Evolutionary conservation across 2,797 vertebrate species (phyloP).

Genomic region (Lacerta bilineata): DNA sequence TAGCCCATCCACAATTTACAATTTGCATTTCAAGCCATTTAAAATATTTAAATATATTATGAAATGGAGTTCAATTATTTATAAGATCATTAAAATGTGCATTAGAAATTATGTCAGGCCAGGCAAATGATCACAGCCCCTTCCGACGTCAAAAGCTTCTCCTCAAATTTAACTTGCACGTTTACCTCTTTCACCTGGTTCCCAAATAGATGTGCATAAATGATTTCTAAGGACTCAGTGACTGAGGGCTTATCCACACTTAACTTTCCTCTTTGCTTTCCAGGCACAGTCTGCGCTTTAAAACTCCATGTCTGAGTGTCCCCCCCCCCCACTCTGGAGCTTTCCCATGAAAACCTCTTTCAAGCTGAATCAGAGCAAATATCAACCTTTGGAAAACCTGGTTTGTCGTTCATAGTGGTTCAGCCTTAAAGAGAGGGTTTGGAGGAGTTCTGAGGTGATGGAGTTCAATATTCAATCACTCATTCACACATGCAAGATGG

Average conservation of each 20-base stretch:
- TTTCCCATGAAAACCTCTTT: too few species aligned
- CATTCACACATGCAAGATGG: neutral
- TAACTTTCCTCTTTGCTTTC: too few species aligned
- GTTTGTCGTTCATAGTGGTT: too few species aligned
- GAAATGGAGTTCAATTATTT: slow-evolving; percentile 33
- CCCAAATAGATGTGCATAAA: neutral
- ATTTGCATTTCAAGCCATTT: slow-evolving; percentile 40
- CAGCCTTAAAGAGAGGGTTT: neutral
- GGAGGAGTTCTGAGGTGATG: neutral
- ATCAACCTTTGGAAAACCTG: too few species aligned
- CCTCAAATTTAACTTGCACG: neutral
- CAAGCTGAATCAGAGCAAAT: too few species aligned
- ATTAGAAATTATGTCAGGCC: slow-evolving; percentile 16
- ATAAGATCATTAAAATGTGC: slow-evolving; percentile 35
- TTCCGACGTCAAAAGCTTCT: neutral
- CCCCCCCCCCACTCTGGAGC: too few species aligned
- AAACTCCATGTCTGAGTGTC: too few species aligned
- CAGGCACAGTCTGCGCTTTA: too few species aligned
- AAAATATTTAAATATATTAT: slow-evolving; percentile 40
- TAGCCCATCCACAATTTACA: slow-evolving; percentile 1
- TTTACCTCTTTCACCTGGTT: neutral
- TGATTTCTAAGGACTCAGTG: too few species aligned
- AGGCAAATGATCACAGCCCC: neutral
- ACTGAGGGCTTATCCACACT: too few species aligned
- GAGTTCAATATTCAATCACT: neutral